A percentile compares a stretch with the other conserved stretches of the same genome.
These are phyloP conservation scores for Pteropus alecto DNA, from an alignment of 2,113 vertebrate species.

Conservation along the genomic window DNA sequence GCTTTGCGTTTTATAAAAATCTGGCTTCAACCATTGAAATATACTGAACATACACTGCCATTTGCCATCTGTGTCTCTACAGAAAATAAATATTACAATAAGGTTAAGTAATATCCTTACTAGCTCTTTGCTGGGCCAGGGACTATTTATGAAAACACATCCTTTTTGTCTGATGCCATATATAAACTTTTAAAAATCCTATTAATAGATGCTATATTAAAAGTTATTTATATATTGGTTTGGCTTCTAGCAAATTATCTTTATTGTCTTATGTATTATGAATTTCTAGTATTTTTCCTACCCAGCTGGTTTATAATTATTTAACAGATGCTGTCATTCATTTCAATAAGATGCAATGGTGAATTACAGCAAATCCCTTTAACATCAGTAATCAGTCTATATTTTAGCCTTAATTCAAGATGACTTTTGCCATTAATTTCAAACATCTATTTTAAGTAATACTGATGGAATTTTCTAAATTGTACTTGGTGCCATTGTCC, in stretches of 20 bases:
- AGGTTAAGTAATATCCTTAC: not conserved
- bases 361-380: not conserved
- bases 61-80: not conserved
- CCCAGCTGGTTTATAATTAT: not conserved
- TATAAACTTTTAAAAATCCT: not conserved
- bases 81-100: conserved; percentile 20
- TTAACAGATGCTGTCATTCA: conserved; percentile 11
- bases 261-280: not conserved
- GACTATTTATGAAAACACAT: not conserved
- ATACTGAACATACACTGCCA: not conserved
- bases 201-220: not conserved
- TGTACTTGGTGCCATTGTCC: not conserved
- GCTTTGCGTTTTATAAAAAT: not conserved
- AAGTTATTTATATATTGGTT: not conserved
- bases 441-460: not conserved
- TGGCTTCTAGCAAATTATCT: not conserved
- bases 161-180: not conserved
- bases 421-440: conserved; percentile 17
- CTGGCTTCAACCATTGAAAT: not conserved
- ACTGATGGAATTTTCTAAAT: not conserved
- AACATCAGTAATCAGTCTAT: not conserved
- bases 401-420: not conserved
- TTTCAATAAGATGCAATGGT: not conserved
- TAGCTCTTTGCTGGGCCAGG: not conserved
- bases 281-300: conserved; percentile 3